Percentiles rank a stretch among this genome's conserved stretches.
phyloP scores from a whole-genome alignment of 35 echinoderm and acorn worm species.

The Hemicentrotus pulcherrimus region DNA sequence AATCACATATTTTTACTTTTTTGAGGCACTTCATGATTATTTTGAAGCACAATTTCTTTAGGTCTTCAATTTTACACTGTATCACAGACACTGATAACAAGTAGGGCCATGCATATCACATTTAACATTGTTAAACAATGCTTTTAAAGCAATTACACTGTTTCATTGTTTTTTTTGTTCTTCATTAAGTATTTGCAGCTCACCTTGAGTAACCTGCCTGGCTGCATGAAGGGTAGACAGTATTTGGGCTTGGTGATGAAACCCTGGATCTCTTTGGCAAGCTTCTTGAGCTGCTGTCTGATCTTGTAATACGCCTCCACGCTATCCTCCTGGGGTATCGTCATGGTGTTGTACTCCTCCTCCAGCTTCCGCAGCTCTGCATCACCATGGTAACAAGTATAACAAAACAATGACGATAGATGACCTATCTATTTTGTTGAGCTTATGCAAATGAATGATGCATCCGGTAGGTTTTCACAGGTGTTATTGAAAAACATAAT shows the following conservation, averaged over 20 bases:
- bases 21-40: too few species aligned
- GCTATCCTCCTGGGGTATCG: conserved; percentile 86
- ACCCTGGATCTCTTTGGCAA: conserved; percentile 78
- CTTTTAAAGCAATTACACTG: background rate
- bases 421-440: too few species aligned
- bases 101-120: too few species aligned
- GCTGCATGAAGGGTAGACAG: conserved; percentile 94
- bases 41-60: too few species aligned
- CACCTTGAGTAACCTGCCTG: conserved; percentile 94
- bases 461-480: too few species aligned
- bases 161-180: background rate
- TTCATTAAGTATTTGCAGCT: background rate
- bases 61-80: too few species aligned
- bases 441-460: too few species aligned
- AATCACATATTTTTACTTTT: too few species aligned
- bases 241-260: conserved; percentile 88
- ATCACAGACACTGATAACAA: too few species aligned
- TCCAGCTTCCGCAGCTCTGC: conserved; percentile 84
- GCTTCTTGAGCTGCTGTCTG: conserved; percentile 85
- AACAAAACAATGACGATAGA: background rate
- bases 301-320: conserved; percentile 94
- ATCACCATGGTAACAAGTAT: background rate
- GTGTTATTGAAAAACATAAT: too few species aligned
- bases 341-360: conserved; percentile 80
- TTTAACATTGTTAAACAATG: too few species aligned